phyloP scores from a whole-genome alignment of 2,888 invertebrate species.

The Metallyticus violacea region DNA sequence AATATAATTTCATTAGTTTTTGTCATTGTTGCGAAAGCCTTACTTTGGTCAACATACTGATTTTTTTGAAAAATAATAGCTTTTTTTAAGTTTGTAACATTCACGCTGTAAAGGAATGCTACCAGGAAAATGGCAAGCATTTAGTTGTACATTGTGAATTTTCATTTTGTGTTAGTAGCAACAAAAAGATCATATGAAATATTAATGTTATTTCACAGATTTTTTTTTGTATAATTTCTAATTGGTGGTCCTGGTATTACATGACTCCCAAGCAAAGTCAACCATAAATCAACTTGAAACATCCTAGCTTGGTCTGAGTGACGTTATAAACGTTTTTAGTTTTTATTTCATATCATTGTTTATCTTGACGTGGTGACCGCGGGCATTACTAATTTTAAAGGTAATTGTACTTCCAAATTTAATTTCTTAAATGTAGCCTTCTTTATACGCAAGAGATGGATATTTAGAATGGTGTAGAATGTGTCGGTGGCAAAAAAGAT shows the following conservation, averaged over 20 bases:
- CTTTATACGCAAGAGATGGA: neutral
- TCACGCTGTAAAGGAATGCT: too few species aligned
- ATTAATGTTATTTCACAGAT: neutral
- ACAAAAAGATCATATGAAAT: neutral
- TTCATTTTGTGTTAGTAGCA: neutral
- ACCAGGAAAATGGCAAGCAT: too few species aligned
- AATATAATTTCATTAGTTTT: too few species aligned
- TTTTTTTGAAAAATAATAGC: too few species aligned
- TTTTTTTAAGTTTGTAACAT: too few species aligned
- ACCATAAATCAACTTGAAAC: neutral
- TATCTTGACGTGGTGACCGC: neutral
- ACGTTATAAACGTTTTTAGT: neutral
- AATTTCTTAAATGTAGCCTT: neutral
- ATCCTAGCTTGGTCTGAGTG: neutral
- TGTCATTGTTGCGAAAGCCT: too few species aligned
- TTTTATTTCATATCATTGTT: neutral
- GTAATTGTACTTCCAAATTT: neutral
- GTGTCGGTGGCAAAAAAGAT: neutral
- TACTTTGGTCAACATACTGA: too few species aligned
- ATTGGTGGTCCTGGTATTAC: neutral
- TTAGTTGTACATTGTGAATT: neutral
- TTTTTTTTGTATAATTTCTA: neutral
- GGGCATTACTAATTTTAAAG: neutral
- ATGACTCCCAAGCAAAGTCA: neutral
- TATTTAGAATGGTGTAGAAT: neutral